A percentile compares a stretch with the other conserved stretches of the same genome.
Evolutionary conservation across 2,888 invertebrate species (phyloP).

Genomic region (Carabus problematicus): DNA sequence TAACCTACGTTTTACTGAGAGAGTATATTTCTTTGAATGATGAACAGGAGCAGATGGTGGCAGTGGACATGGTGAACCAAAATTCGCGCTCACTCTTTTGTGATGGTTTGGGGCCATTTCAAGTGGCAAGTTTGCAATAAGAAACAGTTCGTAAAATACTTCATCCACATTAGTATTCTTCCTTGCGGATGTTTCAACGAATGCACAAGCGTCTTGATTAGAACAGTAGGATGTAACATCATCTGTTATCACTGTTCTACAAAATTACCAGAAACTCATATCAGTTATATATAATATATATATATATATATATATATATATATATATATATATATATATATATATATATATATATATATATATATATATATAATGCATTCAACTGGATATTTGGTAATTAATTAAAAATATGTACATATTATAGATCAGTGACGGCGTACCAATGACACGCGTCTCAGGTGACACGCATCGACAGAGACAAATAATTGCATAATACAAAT

Average conservation of each 20-base stretch:
- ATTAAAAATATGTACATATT: no score
- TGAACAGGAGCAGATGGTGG: constrained; percentile 72
- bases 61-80: constrained; percentile 80
- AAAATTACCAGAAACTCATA: constrained; percentile 16
- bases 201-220: constrained; percentile 79
- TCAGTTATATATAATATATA: neutral
- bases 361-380: neutral
- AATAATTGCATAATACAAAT: no score
- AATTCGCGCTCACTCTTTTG: constrained; percentile 77
- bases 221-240: constrained; percentile 81
- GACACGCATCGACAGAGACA: no score
- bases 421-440: no score
- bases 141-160: constrained; percentile 83
- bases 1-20: constrained; percentile 81
- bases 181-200: constrained; percentile 85
- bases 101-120: constrained; percentile 92
- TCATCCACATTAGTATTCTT: constrained; percentile 82
- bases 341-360: neutral
- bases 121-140: constrained; percentile 80
- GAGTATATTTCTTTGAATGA: constrained; percentile 75
- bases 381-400: neutral
- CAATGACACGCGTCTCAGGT: no score
- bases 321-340: neutral
- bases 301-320: neutral
- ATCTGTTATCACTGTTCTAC: constrained; percentile 77